phyloP scores from a whole-genome alignment of 2,797 vertebrate genomes.

The Borostomias antarcticus region DNA sequence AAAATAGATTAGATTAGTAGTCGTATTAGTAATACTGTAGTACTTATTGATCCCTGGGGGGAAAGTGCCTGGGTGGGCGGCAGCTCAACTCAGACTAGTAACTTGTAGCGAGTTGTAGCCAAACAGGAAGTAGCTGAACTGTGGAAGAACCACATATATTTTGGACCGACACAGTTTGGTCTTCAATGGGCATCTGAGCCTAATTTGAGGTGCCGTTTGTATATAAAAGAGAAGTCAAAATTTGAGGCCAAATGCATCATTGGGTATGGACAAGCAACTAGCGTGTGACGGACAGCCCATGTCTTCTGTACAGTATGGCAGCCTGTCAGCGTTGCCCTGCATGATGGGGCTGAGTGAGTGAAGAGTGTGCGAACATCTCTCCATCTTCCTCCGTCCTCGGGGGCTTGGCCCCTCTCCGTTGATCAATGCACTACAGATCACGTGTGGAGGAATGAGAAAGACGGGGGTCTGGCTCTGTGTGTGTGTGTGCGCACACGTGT shows the following conservation, averaged over 20 bases:
- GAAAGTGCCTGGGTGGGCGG: too few species aligned
- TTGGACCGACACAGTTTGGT: too few species aligned
- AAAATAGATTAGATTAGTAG: background rate
- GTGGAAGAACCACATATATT: background rate
- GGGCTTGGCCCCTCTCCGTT: background rate
- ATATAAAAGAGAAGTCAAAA: background rate
- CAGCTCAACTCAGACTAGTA: background rate
- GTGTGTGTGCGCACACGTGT: too few species aligned
- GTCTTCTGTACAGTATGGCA: too few species aligned
- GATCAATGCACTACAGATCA: constrained; percentile 1
- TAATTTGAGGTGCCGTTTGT: too few species aligned
- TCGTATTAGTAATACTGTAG: too few species aligned
- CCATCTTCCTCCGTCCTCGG: background rate
- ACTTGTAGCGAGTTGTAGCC: background rate
- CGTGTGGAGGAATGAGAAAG: background rate
- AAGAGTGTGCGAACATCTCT: background rate
- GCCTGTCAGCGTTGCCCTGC: background rate
- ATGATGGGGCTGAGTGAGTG: background rate
- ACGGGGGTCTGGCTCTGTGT: background rate
- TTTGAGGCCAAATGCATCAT: background rate
- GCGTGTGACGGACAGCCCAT: too few species aligned
- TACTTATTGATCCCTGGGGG: too few species aligned
- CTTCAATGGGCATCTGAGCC: too few species aligned
- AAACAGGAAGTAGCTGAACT: background rate
- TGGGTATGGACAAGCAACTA: too few species aligned